phyloP scores from a whole-genome alignment of 1,140 invertebrate species.

The Agraylea sexmaculata region DNA sequence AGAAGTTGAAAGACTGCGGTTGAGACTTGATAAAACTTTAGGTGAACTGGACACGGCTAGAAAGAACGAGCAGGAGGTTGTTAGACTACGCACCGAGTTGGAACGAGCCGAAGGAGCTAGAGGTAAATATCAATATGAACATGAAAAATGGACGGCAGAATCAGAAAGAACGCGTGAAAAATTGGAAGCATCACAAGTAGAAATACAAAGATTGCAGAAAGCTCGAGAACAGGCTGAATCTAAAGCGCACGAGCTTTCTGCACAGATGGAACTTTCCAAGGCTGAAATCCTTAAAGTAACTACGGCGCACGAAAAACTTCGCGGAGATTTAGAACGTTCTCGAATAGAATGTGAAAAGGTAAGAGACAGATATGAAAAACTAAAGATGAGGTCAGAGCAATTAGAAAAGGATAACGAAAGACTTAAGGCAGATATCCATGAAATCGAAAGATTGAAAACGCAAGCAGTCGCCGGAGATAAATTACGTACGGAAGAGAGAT shows the following conservation, averaged over 20 bases:
- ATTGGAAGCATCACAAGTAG: conserved; percentile 57
- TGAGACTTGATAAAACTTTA: conserved; percentile 68
- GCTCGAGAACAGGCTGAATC: conserved; percentile 60
- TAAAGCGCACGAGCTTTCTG: conserved; percentile 62
- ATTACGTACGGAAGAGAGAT: conserved; percentile 43
- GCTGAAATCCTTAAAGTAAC: conserved; percentile 63
- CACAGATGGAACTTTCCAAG: conserved; percentile 67
- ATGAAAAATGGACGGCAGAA: conserved; percentile 64
- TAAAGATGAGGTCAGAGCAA: conserved; percentile 55
- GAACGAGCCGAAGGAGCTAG: conserved; percentile 62
- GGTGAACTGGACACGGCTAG: conserved; percentile 63
- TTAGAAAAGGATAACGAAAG: conserved; percentile 64
- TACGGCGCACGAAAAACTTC: conserved; percentile 62
- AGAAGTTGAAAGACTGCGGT: conserved; percentile 71
- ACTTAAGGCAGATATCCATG: conserved; percentile 53
- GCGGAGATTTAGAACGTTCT: conserved; percentile 62
- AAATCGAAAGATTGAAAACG: conserved; percentile 53
- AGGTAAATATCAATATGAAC: conserved; percentile 80
- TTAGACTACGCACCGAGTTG: conserved; percentile 55
- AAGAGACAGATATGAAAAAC: conserved; percentile 70
- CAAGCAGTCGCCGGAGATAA: conserved; percentile 49
- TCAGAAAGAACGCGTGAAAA: conserved; percentile 62
- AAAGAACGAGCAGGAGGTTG: conserved; percentile 54
- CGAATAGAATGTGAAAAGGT: conserved; percentile 79
- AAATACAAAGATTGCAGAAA: conserved; percentile 56